A percentile compares a stretch with the other conserved stretches of the same genome.
Evolutionary conservation across 2,797 vertebrate genomes (phyloP).

Genomic region (Schizothorax lantsangensis): DNA sequence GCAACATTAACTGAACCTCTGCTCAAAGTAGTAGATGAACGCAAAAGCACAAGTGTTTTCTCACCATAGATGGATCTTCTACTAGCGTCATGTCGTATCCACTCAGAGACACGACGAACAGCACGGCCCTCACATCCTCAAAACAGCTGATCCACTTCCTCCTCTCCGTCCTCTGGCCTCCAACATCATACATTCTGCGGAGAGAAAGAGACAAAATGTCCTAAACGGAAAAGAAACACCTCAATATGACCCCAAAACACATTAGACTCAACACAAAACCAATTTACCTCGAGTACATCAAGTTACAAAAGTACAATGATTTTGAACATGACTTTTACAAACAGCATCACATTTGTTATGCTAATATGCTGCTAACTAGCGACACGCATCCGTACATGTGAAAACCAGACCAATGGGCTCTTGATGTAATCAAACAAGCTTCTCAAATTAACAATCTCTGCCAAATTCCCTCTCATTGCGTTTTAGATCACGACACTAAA

Average conservation of each 20-base stretch:
- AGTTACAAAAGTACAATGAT: neutral
- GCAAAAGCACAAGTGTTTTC: neutral
- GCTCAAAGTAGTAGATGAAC: neutral
- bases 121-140: constrained; percentile 78
- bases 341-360: neutral
- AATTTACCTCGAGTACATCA: neutral
- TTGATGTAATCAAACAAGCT: neutral
- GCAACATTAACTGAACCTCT: neutral
- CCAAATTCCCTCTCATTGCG: neutral
- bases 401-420: neutral
- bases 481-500: constrained; percentile 38
- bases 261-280: neutral
- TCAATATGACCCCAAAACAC: neutral
- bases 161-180: constrained; percentile 80
- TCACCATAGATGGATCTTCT: constrained; percentile 79
- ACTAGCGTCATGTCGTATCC: constrained; percentile 82
- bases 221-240: neutral
- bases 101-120: constrained; percentile 81
- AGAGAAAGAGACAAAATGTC: constrained; percentile 31
- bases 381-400: neutral
- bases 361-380: neutral
- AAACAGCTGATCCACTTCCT: constrained; percentile 84
- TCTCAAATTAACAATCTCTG: constrained; percentile 32
- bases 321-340: constrained; percentile 8
- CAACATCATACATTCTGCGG: constrained; percentile 79